These are phyloP conservation scores for Coccyzus lansbergi DNA, from an alignment of 2,797 vertebrate species.

Conservation along the genomic window DNA sequence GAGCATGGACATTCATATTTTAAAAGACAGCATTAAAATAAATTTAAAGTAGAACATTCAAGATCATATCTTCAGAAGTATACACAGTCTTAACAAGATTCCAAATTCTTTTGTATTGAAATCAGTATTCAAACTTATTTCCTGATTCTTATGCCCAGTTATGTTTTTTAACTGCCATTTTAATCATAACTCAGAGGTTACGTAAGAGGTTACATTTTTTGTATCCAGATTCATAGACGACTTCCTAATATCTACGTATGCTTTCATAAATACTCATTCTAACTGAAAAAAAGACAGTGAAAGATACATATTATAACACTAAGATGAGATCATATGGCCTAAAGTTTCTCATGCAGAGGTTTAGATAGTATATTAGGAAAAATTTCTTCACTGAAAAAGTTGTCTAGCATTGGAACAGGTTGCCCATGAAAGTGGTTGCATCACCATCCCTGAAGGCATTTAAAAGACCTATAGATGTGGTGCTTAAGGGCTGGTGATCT, in stretches of 20 bases:
- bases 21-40: background rate
- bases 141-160: too few species aligned
- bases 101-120: background rate
- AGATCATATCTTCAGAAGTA: background rate
- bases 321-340: background rate
- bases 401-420: background rate
- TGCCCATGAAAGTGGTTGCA: background rate
- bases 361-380: background rate
- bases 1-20: background rate
- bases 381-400: background rate
- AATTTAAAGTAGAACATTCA: background rate
- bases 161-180: background rate
- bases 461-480: background rate
- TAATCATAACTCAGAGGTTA: background rate
- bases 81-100: background rate
- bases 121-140: background rate
- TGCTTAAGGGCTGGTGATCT: background rate
- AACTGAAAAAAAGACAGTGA: background rate
- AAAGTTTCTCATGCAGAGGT: background rate
- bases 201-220: background rate
- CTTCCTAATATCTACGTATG: background rate
- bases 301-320: background rate
- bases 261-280: background rate
- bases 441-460: background rate
- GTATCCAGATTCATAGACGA: background rate